Percentiles rank a stretch among this genome's conserved stretches.
phyloP scores from a whole-genome alignment of 2,113 vertebrate genomes.

The Entelurus aequoreus region DNA sequence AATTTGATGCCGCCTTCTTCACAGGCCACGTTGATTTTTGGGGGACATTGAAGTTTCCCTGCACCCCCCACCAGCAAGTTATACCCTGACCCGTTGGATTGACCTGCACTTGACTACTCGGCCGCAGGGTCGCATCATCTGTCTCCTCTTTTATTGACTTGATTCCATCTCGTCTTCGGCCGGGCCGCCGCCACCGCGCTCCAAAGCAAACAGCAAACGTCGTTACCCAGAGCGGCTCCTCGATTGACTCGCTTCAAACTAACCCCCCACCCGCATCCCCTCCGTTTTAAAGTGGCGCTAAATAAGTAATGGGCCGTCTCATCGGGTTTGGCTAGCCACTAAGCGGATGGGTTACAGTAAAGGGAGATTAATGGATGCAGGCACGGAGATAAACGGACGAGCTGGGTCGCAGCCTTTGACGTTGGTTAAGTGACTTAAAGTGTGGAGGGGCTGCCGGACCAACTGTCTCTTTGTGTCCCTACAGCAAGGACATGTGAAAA shows the following conservation, averaged over 20 bases:
- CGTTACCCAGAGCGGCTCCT: constrained; percentile 52
- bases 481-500: neutral
- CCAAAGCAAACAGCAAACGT: constrained; percentile 42
- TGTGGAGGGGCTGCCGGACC: constrained; percentile 5
- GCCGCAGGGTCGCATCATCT: constrained; percentile 40
- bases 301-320: constrained; percentile 69
- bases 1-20: constrained; percentile 27
- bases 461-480: constrained; percentile 17
- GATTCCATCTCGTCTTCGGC: constrained; percentile 41
- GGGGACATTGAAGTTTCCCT: constrained; percentile 37
- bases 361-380: constrained; percentile 53
- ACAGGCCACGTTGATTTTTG: constrained; percentile 47
- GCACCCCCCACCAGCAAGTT: constrained; percentile 4
- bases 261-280: neutral
- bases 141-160: constrained; percentile 50
- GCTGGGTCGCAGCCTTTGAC: constrained; percentile 13
- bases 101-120: constrained; percentile 57
- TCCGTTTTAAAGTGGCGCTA: constrained; percentile 59
- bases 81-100: constrained; percentile 20
- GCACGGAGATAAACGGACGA: constrained; percentile 49
- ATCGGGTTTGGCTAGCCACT: constrained; percentile 46
- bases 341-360: constrained; percentile 57
- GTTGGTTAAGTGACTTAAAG: constrained; percentile 25
- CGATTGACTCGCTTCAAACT: constrained; percentile 45
- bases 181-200: constrained; percentile 13